A percentile compares a stretch with the other conserved stretches of the same genome.
phyloP scores from a whole-genome alignment of 1,140 invertebrate genomes.

The Geopemphigus sp. region DNA sequence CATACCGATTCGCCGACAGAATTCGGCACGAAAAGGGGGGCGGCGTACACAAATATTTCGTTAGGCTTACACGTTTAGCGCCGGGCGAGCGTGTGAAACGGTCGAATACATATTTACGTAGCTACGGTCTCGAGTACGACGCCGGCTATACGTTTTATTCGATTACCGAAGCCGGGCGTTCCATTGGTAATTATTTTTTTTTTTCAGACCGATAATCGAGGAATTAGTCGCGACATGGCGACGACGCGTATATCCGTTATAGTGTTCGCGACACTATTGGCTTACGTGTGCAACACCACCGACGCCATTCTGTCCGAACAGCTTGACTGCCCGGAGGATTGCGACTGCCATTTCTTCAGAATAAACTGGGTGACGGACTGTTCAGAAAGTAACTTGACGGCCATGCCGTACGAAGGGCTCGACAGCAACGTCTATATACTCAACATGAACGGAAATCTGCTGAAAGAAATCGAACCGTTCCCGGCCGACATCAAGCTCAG shows the following conservation, averaged over 20 bases:
- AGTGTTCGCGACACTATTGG: conserved; percentile 23
- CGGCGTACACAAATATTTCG: too few relatives aligned
- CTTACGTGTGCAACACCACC: conserved; percentile 12
- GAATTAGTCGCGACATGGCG: neutral
- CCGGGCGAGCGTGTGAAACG: too few relatives aligned
- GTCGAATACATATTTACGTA: too few relatives aligned
- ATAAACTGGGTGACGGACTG: conserved; percentile 76
- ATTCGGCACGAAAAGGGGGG: too few relatives aligned
- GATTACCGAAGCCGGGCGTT: too few relatives aligned
- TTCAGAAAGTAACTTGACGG: conserved; percentile 71
- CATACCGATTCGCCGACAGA: too few relatives aligned
- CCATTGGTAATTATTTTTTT: too few relatives aligned
- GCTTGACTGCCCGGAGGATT: conserved; percentile 68
- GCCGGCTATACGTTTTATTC: too few relatives aligned
- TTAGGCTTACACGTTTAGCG: too few relatives aligned
- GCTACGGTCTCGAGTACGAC: too few relatives aligned
- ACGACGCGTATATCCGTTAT: conserved; percentile 29
- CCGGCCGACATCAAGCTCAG: conserved; percentile 67
- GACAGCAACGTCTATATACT: conserved; percentile 69
- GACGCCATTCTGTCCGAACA: conserved; percentile 53
- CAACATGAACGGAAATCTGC: conserved; percentile 69
- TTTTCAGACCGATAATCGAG: conserved; percentile 16
- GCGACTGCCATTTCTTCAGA: conserved; percentile 72
- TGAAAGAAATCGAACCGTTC: conserved; percentile 62
- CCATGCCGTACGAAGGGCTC: conserved; percentile 63